Base-by-base conservation (phyloP, 2,888 invertebrate genomes). In the Caenorhabditis macrosperma region DNA sequence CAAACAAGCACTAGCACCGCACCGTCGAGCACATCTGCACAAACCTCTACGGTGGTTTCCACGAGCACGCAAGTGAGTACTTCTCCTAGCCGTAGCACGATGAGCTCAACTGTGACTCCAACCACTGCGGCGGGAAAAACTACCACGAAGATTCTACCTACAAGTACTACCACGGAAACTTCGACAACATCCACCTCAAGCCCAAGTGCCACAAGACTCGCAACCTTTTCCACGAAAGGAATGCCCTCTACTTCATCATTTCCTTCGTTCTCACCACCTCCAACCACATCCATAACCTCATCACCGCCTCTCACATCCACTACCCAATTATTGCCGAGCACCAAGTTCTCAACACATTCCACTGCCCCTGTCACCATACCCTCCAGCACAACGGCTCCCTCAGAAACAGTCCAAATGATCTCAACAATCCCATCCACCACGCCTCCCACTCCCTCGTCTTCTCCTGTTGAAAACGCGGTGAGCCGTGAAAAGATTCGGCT, bases 51-150 rank as follows among this genome's bases (percentile, higher is more conserved):
- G 9, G 2, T 17, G 6, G 6, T 30, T 20, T 33, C 33, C 22
- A 22, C 63, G 50, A 63, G n/a, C n/a, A n/a, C n/a, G n/a, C n/a
- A 63, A 33, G 63, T 63, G 63, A 63, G 63, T 60, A 60, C 17
- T 28, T 15, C 60, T n/a, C 10, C 38, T 15, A n/a, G n/a, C 28
- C n/a, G 28, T 52, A 52, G 52, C n/a, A 38, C 38, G 26, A 38
- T 0, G 26, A 24, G 17, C 7, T 30, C 54, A 54, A 54, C 57
- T 59, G 24, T 41, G 48, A 30, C 17, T 9, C 5, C 28, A 17
- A 38, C 24, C 26, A n/a, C n/a, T 41, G 9, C 33, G 5, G 10
- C 33, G 33, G 33, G 33, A 33, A 54, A 26, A 28, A 54, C 54
- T 12, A 44, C 59, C 10, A 60, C 44, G 44, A 38, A 41, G 26